phyloP scores from a whole-genome alignment of 2,113 vertebrate genomes.

The Oncorhynchus keta region DNA sequence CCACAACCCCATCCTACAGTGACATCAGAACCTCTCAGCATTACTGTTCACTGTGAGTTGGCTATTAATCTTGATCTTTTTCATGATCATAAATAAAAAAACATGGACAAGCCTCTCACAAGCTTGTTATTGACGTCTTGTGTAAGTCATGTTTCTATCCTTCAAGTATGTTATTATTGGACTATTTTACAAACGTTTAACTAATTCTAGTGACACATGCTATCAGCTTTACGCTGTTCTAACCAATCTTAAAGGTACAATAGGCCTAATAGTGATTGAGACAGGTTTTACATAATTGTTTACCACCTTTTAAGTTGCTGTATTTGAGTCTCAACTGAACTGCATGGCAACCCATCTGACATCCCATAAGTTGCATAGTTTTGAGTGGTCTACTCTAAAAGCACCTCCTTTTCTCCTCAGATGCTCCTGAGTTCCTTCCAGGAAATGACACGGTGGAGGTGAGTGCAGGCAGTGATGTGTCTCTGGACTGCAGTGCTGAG shows the following conservation, averaged over 20 bases:
- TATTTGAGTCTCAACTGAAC: not conserved
- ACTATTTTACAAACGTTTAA: not conserved
- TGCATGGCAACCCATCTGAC: not conserved
- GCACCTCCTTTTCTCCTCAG: slow-evolving; percentile 36
- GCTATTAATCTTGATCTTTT: not conserved
- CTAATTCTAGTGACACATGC: too few species aligned
- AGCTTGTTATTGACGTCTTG: slow-evolving; percentile 20
- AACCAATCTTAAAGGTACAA: too few species aligned
- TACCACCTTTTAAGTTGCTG: not conserved
- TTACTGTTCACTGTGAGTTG: slow-evolving; percentile 29
- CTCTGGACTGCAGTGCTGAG: slow-evolving; percentile 50
- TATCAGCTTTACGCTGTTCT: too few species aligned
- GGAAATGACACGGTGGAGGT: accelerated
- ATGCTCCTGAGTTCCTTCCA: slow-evolving; percentile 32
- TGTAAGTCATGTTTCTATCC: slow-evolving; percentile 42
- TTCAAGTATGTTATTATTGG: not conserved
- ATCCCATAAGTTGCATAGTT: not conserved
- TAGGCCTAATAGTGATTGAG: too few species aligned
- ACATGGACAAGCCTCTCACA: slow-evolving; percentile 24
- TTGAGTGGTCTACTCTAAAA: not conserved
- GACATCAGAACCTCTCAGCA: slow-evolving; percentile 27
- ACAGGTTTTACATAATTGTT: too few species aligned
- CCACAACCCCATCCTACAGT: not conserved
- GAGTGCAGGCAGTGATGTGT: slow-evolving; percentile 2
- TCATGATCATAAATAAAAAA: not conserved